These are phyloP conservation scores for Oegoconia quadripuncta DNA, from an alignment of 2,888 invertebrate species.

Conservation along the genomic window DNA sequence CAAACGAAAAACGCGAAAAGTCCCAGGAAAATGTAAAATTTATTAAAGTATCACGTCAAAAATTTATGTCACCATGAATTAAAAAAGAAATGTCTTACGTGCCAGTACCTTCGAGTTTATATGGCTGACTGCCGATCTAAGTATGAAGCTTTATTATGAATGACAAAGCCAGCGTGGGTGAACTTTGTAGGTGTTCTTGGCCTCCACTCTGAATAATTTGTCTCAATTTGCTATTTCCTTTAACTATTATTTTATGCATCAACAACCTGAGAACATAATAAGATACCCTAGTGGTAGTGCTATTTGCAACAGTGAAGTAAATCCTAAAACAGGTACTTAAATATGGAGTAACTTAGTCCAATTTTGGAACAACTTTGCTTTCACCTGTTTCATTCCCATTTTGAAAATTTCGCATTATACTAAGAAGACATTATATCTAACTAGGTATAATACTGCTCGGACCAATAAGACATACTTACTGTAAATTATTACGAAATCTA, in stretches of 20 bases:
- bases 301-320: too few species aligned
- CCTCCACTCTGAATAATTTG: slow-evolving; percentile 50
- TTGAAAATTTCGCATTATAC: too few species aligned
- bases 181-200: slow-evolving; percentile 45
- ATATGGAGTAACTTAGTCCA: too few species aligned
- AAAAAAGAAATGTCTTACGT: slow-evolving; percentile 26
- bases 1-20: not conserved
- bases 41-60: not conserved
- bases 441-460: too few species aligned
- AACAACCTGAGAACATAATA: too few species aligned
- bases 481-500: too few species aligned
- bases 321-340: too few species aligned
- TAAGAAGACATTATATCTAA: too few species aligned
- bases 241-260: not conserved
- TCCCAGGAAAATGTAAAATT: not conserved
- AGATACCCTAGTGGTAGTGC: too few species aligned
- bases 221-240: slow-evolving; percentile 12
- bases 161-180: slow-evolving; percentile 58
- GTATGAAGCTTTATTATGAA: slow-evolving; percentile 46
- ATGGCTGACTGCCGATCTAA: slow-evolving; percentile 47
- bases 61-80: not conserved
- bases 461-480: too few species aligned
- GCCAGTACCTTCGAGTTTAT: slow-evolving; percentile 51
- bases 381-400: too few species aligned
- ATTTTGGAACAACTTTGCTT: too few species aligned